phyloP scores from a whole-genome alignment of 1,140 invertebrate genomes.

The Varroa destructor region DNA sequence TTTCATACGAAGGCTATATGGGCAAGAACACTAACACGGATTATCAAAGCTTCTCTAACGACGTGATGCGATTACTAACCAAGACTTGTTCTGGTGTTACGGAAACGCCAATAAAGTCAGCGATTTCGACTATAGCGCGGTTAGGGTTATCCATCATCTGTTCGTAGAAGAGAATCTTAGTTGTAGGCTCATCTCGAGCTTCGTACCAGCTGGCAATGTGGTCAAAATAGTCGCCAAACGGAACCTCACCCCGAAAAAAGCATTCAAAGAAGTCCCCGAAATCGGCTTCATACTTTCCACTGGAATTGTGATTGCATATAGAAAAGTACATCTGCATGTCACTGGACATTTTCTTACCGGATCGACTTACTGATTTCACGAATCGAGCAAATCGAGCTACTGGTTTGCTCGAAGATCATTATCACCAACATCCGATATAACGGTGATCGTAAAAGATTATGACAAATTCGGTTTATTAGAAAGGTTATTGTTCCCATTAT shows the following conservation, averaged over 20 bases:
- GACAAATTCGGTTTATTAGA: too few species aligned
- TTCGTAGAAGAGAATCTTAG: slow-evolving; percentile 23
- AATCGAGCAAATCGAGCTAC: too few species aligned
- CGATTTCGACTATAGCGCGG: background rate
- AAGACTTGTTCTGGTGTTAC: background rate
- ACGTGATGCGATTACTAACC: background rate
- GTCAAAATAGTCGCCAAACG: slow-evolving; percentile 33
- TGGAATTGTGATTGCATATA: background rate
- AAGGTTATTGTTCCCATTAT: too few species aligned
- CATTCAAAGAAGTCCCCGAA: slow-evolving; percentile 24
- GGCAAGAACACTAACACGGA: too few species aligned
- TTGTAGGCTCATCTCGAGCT: slow-evolving; percentile 2
- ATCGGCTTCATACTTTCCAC: slow-evolving; percentile 9
- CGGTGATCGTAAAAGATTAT: too few species aligned
- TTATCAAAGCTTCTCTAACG: too few species aligned
- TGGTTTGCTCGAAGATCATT: too few species aligned
- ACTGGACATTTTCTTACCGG: too few species aligned
- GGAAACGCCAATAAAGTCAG: background rate
- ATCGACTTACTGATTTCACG: too few species aligned
- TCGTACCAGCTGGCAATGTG: slow-evolving; percentile 31
- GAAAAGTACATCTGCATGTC: too few species aligned
- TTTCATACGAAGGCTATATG: too few species aligned
- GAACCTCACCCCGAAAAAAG: slow-evolving; percentile 31
- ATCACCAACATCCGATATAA: too few species aligned
- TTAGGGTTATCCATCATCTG: background rate